Percentiles rank a stretch among this genome's conserved stretches.
These are phyloP conservation scores for Drosophila peninsularis DNA, from an alignment of 2,888 invertebrate species.

Conservation along the genomic window DNA sequence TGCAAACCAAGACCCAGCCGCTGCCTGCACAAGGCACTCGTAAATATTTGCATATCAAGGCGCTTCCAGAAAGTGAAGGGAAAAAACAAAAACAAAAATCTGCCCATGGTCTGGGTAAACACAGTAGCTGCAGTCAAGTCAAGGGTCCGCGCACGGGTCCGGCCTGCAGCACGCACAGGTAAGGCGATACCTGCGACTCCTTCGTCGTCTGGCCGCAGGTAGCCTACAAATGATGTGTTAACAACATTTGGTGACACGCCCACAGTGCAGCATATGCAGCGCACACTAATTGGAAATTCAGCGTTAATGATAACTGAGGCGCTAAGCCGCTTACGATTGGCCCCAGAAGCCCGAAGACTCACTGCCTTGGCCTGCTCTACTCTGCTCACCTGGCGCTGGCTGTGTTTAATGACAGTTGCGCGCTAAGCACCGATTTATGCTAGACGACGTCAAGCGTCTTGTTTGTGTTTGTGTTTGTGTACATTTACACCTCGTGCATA, in stretches of 20 bases:
- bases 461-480: slow-evolving; percentile 14
- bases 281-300: slow-evolving; percentile 62
- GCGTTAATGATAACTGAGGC: slow-evolving; percentile 65
- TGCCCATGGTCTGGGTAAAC: slow-evolving; percentile 32
- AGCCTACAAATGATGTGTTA: slow-evolving; percentile 77
- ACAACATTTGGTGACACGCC: slow-evolving; percentile 68
- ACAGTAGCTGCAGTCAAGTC: slow-evolving; percentile 49
- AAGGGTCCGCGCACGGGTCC: neutral
- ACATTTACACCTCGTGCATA: slow-evolving; percentile 16
- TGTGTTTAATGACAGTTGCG: neutral
- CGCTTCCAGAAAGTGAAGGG: slow-evolving; percentile 8
- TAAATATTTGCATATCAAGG: slow-evolving; percentile 73
- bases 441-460: neutral
- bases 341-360: neutral
- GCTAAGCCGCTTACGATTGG: slow-evolving; percentile 34
- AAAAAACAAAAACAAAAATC: slow-evolving; percentile 7
- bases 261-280: slow-evolving; percentile 15
- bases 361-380: neutral
- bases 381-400: neutral
- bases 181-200: slow-evolving; percentile 54
- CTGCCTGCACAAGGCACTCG: slow-evolving; percentile 35
- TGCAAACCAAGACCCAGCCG: slow-evolving; percentile 7
- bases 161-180: slow-evolving; percentile 40
- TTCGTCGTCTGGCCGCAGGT: slow-evolving; percentile 17
- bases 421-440: slow-evolving; percentile 10